A percentile compares a stretch with the other conserved stretches of the same genome.
Conservation (phyloP, 37 sponge, comb jelly and placozoan genomes). For the Aphrocallistes beatrix region DNA sequence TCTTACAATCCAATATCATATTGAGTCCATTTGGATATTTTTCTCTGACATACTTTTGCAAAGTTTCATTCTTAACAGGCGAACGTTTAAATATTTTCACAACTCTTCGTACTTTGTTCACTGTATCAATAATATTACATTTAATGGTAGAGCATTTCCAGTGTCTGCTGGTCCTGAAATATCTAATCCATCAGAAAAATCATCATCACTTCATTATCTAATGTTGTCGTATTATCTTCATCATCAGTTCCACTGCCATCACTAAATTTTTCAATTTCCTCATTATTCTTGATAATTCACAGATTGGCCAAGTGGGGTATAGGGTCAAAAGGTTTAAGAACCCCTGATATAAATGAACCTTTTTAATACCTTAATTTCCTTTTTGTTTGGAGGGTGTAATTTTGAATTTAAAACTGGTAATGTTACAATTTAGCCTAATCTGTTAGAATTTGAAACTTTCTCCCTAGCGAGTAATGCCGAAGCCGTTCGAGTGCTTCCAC, state of each 20-base stretch:
- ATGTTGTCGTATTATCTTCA: neutral
- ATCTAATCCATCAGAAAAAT: neutral
- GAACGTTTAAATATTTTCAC: neutral
- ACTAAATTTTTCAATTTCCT: slow-evolving; percentile 6
- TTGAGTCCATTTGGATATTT: neutral
- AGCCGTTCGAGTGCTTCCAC: too few relatives aligned
- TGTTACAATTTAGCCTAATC: too few relatives aligned
- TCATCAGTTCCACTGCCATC: neutral
- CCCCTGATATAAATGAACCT: too few relatives aligned
- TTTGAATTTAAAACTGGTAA: too few relatives aligned
- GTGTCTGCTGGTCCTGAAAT: neutral
- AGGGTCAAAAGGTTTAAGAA: too few relatives aligned
- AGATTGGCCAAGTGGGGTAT: too few relatives aligned
- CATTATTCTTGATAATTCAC: too few relatives aligned
- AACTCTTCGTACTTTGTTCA: slow-evolving; percentile 9
- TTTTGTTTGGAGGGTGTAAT: too few relatives aligned
- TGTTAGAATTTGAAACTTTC: too few relatives aligned
- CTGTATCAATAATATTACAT: neutral
- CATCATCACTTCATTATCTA: neutral
- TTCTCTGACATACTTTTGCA: slow-evolving; percentile 6
- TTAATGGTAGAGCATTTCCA: neutral
- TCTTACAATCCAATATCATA: slow-evolving; percentile 1
- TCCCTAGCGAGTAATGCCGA: too few relatives aligned
- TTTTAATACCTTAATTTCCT: too few relatives aligned
- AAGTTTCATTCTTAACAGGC: neutral